Evolutionary conservation across 2,888 invertebrate species (phyloP).

Genomic region (Ectemnius lituratus): DNA sequence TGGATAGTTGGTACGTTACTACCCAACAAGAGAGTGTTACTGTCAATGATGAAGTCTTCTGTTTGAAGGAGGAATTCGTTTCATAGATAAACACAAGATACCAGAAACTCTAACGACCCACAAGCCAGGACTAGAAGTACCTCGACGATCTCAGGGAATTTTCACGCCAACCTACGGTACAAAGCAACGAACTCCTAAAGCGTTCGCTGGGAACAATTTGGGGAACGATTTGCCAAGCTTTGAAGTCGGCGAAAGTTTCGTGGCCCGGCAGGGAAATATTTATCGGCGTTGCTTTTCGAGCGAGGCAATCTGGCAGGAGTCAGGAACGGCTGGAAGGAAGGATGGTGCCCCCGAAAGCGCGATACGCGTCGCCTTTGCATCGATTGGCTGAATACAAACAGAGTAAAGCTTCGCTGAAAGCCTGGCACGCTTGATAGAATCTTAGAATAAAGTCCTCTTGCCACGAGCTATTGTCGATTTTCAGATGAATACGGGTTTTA

Average conservation of each 20-base stretch:
- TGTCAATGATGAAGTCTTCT: too few relatives aligned
- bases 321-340: background rate
- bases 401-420: background rate
- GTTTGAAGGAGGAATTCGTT: too few relatives aligned
- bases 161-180: background rate
- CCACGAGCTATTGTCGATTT: constrained; percentile 32
- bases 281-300: background rate
- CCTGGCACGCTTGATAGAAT: constrained; percentile 21
- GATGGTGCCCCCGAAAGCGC: too few relatives aligned
- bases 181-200: background rate
- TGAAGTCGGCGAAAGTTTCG: constrained; percentile 7
- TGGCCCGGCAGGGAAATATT: background rate
- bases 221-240: constrained; percentile 14
- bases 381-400: too few relatives aligned
- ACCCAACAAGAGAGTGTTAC: too few relatives aligned
- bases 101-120: too few relatives aligned
- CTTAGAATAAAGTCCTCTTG: constrained; percentile 34
- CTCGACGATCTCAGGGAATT: background rate
- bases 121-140: too few relatives aligned
- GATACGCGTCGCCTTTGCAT: background rate
- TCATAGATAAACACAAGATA: too few relatives aligned
- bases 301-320: background rate
- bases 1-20: too few relatives aligned
- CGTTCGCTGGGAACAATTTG: background rate
- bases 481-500: constrained; percentile 33